Conservation (phyloP, 2,797 vertebrate species). For the Cheirogaleus major region DNA sequence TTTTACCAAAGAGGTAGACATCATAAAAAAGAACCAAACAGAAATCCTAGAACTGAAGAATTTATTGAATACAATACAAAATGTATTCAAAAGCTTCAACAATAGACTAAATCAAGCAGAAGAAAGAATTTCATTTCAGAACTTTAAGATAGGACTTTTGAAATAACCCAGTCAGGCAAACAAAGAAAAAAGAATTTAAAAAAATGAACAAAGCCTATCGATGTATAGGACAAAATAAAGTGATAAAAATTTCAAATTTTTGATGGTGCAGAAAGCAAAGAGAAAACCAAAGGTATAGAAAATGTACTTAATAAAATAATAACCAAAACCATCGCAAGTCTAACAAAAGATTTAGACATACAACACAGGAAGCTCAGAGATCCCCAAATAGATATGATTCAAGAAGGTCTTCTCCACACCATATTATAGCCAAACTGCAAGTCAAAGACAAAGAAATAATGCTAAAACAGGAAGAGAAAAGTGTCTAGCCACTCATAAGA, state of each 20-base stretch:
- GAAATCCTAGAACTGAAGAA: background rate
- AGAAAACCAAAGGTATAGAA: background rate
- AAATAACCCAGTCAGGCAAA: background rate
- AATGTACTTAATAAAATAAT: background rate
- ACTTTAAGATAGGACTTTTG: background rate
- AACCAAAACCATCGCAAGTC: background rate
- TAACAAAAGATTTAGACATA: background rate
- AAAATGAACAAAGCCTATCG: background rate
- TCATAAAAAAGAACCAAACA: background rate
- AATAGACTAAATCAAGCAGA: background rate
- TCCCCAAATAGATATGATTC: background rate
- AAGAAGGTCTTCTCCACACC: background rate
- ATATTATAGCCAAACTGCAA: background rate
- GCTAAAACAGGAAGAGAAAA: background rate
- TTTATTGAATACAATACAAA: background rate
- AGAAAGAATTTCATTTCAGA: background rate
- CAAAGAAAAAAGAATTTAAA: background rate
- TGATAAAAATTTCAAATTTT: background rate
- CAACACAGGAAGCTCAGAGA: background rate
- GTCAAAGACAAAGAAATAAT: background rate
- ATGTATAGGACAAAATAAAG: background rate
- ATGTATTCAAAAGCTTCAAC: background rate
- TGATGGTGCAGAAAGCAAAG: background rate
- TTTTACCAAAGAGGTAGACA: background rate
- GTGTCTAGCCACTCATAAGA: background rate